Evolutionary conservation across 2,888 invertebrate genomes (phyloP).

Genomic region (Meiosimyza platycephala): DNA sequence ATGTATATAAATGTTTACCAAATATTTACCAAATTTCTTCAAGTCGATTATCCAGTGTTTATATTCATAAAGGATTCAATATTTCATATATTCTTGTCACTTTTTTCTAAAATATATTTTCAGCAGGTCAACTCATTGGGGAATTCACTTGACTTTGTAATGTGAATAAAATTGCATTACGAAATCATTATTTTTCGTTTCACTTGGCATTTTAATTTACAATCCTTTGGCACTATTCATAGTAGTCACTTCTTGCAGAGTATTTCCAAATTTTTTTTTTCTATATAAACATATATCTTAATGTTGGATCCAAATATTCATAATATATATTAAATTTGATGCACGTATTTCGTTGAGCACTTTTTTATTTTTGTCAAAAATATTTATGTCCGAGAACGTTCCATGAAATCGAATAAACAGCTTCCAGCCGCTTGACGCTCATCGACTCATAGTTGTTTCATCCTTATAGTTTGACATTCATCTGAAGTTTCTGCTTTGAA

Average conservation of each 20-base stretch:
- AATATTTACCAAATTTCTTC: no score
- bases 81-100: no score
- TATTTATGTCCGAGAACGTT: constrained; percentile 20
- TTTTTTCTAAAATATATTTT: no score
- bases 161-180: constrained; percentile 7
- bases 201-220: constrained; percentile 13
- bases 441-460: constrained; percentile 1
- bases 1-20: no score
- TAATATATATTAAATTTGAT: no score
- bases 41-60: no score
- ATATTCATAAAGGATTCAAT: no score
- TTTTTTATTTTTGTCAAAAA: not conserved
- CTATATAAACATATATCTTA: no score
- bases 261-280: no score
- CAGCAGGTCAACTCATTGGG: not conserved
- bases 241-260: no score
- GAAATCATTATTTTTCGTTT: constrained; percentile 19
- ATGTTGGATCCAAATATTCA: no score
- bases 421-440: not conserved
- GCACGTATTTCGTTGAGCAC: no score
- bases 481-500: constrained; percentile 1
- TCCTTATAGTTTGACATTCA: constrained; percentile 19
- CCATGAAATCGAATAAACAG: constrained; percentile 21
- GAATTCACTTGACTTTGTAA: not conserved
- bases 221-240: not conserved